A percentile compares a stretch with the other conserved stretches of the same genome.
phyloP scores from a whole-genome alignment of 2,888 invertebrate genomes.

The Dusona sp. region DNA sequence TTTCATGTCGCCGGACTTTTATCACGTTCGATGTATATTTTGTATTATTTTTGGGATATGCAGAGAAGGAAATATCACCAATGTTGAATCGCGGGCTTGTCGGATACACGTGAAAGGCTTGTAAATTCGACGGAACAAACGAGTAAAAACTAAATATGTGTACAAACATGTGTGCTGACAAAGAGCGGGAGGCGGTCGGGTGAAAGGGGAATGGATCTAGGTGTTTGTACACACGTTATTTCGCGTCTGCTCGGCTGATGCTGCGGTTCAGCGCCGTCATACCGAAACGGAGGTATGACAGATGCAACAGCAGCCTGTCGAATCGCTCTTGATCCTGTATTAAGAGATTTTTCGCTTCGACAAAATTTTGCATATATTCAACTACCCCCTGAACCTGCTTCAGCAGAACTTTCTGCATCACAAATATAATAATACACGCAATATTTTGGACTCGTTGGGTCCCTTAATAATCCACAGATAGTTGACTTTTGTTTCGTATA shows the following conservation, averaged over 20 bases:
- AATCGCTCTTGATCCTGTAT: neutral
- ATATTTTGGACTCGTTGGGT: neutral
- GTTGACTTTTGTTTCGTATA: neutral
- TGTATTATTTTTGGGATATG: conserved; percentile 1
- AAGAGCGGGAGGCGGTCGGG: neutral
- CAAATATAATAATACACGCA: neutral
- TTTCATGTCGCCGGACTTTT: conserved; percentile 2
- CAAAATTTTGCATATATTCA: neutral
- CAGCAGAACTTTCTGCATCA: neutral
- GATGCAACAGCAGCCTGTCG: conserved; percentile 1
- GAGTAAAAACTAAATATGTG: conserved; percentile 31
- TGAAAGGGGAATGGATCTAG: neutral
- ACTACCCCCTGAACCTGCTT: neutral
- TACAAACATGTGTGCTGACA: conserved; percentile 7
- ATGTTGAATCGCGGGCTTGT: conserved; percentile 30
- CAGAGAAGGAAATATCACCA: conserved; percentile 23
- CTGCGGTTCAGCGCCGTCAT: neutral
- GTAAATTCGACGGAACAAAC: conserved; percentile 8
- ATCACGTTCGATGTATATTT: neutral
- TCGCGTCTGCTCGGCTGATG: neutral
- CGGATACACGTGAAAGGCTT: neutral
- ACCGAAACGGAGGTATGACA: conserved; percentile 2
- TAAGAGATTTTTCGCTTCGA: neutral
- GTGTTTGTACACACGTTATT: conserved; percentile 9
- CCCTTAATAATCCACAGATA: neutral